Conservation (phyloP, 1,140 invertebrate species). For the Listronotus oregonensis region DNA sequence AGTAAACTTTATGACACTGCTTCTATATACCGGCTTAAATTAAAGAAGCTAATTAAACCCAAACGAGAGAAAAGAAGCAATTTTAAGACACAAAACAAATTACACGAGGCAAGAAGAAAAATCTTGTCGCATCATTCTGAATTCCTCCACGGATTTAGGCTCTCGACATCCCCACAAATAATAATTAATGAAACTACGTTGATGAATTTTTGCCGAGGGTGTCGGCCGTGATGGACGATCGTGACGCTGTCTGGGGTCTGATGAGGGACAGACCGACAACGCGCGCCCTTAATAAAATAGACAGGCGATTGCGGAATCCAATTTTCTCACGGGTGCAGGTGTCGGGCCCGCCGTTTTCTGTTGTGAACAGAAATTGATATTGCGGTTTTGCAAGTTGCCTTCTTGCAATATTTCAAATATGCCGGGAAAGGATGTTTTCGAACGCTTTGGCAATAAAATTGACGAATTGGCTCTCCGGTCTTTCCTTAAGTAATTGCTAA, state of each 20-base stretch:
- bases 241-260: slow-evolving; percentile 19
- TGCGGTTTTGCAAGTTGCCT: slow-evolving; percentile 28
- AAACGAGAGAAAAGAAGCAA: too few species aligned
- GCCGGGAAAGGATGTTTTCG: slow-evolving; percentile 8
- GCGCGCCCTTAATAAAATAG: slow-evolving; percentile 32
- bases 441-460: slow-evolving; percentile 7
- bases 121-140: slow-evolving; percentile 11
- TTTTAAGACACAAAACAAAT: slow-evolving; percentile 3
- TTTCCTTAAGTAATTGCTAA: not conserved
- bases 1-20: too few species aligned
- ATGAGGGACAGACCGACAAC: slow-evolving; percentile 22
- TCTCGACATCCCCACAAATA: slow-evolving; percentile 15
- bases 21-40: too few species aligned
- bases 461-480: slow-evolving; percentile 2
- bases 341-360: slow-evolving; percentile 24
- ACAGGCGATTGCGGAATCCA: slow-evolving; percentile 34
- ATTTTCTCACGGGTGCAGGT: slow-evolving; percentile 36
- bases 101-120: slow-evolving; percentile 2
- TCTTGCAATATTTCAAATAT: slow-evolving; percentile 28
- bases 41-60: too few species aligned
- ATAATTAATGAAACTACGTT: slow-evolving; percentile 32
- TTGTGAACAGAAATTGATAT: slow-evolving; percentile 31
- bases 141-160: slow-evolving; percentile 1
- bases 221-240: slow-evolving; percentile 28
- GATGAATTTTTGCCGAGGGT: slow-evolving; percentile 28